Conservation (phyloP, 2,888 invertebrate species). For the Papilio demoleus region DNA sequence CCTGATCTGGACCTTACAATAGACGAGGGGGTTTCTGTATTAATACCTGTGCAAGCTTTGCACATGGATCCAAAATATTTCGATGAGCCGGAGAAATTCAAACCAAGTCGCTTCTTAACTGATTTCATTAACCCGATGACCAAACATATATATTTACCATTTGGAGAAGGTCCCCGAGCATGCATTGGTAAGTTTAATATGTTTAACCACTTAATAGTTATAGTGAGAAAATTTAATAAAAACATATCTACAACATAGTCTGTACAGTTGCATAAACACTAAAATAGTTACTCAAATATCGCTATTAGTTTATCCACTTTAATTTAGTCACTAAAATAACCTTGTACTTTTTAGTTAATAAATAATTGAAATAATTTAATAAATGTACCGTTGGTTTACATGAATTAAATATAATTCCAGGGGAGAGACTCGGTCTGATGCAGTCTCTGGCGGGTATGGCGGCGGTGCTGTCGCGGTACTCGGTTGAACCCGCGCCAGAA, state of each 20-base stretch:
- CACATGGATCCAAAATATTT: slow-evolving; percentile 67
- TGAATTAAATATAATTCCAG: slow-evolving; percentile 47
- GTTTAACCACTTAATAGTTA: too few relatives aligned
- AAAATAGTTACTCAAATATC: too few relatives aligned
- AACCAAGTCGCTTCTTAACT: slow-evolving; percentile 58
- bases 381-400: too few relatives aligned
- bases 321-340: too few relatives aligned
- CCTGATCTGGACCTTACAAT: slow-evolving; percentile 56
- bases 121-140: slow-evolving; percentile 44
- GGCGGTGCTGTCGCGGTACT: slow-evolving; percentile 59
- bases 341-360: too few relatives aligned
- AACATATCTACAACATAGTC: too few relatives aligned
- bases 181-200: slow-evolving; percentile 69
- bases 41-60: slow-evolving; percentile 63
- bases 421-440: slow-evolving; percentile 63
- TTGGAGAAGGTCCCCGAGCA: slow-evolving; percentile 64
- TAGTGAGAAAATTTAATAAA: too few relatives aligned
- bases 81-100: slow-evolving; percentile 58
- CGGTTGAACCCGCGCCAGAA: slow-evolving; percentile 50
- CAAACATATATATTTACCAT: slow-evolving; percentile 61
- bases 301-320: too few relatives aligned
- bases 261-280: too few relatives aligned
- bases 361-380: too few relatives aligned
- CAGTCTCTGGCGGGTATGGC: slow-evolving; percentile 66
- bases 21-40: slow-evolving; percentile 62